Conservation (phyloP, 2,888 invertebrate genomes). For the Sphaerophoria rueppellii region DNA sequence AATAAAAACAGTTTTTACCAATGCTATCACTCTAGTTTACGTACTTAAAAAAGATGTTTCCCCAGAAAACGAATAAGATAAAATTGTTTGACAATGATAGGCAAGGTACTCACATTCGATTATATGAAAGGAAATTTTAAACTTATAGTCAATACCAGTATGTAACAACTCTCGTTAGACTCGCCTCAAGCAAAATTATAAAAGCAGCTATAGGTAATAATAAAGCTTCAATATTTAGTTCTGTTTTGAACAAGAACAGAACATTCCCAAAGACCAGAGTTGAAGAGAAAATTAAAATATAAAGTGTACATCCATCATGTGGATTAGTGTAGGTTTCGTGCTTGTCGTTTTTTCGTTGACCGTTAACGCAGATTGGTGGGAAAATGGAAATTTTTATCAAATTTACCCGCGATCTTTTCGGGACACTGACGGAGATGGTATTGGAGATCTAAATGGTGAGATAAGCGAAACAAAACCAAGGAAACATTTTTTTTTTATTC, state of each 20-base stretch:
- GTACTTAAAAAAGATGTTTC: not conserved
- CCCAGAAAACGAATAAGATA: constrained; percentile 11
- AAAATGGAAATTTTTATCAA: constrained; percentile 86
- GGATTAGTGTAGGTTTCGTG: constrained; percentile 17
- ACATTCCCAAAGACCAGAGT: not conserved
- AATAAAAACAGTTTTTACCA: not conserved
- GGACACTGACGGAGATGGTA: constrained; percentile 90
- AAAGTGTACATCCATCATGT: constrained; percentile 43
- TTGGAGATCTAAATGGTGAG: constrained; percentile 85
- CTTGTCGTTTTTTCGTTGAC: constrained; percentile 35
- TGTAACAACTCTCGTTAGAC: no score
- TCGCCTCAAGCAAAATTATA: not conserved
- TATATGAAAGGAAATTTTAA: not conserved
- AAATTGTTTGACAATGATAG: not conserved
- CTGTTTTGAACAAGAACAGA: constrained; percentile 24
- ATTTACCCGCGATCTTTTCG: constrained; percentile 91
- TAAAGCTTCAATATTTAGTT: not conserved
- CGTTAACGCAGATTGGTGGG: constrained; percentile 78
- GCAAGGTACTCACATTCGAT: not conserved
- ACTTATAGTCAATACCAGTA: not conserved
- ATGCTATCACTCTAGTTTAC: no score
- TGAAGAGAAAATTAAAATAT: not conserved
- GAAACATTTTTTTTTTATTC: not conserved
- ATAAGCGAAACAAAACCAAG: not conserved
- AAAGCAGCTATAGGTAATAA: not conserved